phyloP scores from a whole-genome alignment of 2,888 invertebrate species.

The Pollenia angustigena region DNA sequence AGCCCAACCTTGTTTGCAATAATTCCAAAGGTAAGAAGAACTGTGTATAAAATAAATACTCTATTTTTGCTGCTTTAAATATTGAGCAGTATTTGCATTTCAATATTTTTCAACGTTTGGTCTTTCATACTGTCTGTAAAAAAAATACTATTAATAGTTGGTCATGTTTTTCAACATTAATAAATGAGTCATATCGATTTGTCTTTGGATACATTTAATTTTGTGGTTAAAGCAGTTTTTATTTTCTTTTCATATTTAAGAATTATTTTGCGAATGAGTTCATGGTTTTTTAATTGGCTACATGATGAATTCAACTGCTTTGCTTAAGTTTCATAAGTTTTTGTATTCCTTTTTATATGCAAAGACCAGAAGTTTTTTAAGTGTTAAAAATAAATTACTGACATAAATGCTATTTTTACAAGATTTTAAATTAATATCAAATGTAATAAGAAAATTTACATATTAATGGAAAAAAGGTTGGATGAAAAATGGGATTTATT shows the following conservation, averaged over 20 bases:
- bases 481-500: conserved; percentile 54
- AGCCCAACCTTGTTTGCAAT: conserved; percentile 41
- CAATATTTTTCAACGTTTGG: background rate
- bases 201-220: background rate
- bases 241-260: background rate
- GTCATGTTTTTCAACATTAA: conserved; percentile 20
- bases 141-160: background rate
- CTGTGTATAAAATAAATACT: background rate
- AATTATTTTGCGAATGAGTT: conserved; percentile 53
- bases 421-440: background rate
- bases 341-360: conserved; percentile 6
- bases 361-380: conserved; percentile 27
- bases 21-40: background rate
- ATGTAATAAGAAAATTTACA: conserved; percentile 35
- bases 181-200: conserved; percentile 41
- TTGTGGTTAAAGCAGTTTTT: background rate
- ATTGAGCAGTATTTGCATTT: conserved; percentile 40
- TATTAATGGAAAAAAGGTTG: conserved; percentile 51
- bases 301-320: conserved; percentile 13
- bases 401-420: conserved; percentile 34
- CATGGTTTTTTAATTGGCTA: conserved; percentile 55
- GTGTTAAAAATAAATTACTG: background rate
- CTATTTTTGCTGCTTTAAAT: background rate
- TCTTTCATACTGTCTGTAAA: background rate
- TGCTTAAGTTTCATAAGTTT: background rate